Conservation (phyloP, 2,888 invertebrate species). For the Petrophora chlorosata region DNA sequence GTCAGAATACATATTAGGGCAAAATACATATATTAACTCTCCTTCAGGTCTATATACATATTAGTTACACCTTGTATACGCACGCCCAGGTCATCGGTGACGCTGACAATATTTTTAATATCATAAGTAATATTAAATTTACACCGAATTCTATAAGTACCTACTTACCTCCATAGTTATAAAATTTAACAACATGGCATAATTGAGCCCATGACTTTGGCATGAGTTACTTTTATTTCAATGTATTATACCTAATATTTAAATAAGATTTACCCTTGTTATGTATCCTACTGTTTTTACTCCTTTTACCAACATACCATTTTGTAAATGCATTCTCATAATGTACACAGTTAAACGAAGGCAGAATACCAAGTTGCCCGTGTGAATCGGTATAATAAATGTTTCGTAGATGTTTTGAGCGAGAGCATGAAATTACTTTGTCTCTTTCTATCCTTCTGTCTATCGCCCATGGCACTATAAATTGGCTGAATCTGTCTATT, state of each 20-base stretch:
- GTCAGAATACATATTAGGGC: too few species aligned
- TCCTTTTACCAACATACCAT: slow-evolving; percentile 16
- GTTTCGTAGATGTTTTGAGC: slow-evolving; percentile 62
- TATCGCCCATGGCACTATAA: slow-evolving; percentile 38
- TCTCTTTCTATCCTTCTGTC: slow-evolving; percentile 40
- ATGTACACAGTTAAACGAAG: slow-evolving; percentile 36
- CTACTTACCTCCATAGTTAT: too few species aligned
- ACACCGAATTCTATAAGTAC: too few species aligned
- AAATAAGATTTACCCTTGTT: background rate
- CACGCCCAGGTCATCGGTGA: too few species aligned
- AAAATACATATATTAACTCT: too few species aligned
- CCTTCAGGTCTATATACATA: too few species aligned
- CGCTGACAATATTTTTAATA: too few species aligned
- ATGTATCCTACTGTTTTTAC: slow-evolving; percentile 5
- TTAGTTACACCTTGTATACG: too few species aligned
- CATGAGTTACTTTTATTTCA: slow-evolving; percentile 1
- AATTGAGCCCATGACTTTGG: too few species aligned
- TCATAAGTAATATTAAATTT: too few species aligned
- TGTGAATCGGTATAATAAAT: slow-evolving; percentile 78
- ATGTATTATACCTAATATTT: background rate
- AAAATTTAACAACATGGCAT: too few species aligned
- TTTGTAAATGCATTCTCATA: slow-evolving; percentile 69
- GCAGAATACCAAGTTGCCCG: slow-evolving; percentile 66
- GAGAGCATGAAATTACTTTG: slow-evolving; percentile 78
- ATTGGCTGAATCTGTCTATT: slow-evolving; percentile 19